Conservation (phyloP, 2,888 invertebrate species). For the Bhutanitis thaidina region DNA sequence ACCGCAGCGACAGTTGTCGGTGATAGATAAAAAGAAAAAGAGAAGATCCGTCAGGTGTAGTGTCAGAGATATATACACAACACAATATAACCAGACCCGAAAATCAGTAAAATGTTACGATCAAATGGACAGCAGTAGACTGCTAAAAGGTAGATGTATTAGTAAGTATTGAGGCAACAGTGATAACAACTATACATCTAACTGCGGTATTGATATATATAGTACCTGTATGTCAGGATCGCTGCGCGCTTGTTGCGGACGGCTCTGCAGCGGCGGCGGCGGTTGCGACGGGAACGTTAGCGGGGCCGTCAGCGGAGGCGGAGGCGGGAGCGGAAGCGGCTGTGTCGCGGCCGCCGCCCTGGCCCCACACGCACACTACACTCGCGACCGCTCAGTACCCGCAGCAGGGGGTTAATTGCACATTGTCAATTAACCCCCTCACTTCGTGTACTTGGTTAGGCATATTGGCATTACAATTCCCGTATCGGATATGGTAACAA, state of each 20-base stretch:
- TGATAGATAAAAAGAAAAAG: too few relatives aligned
- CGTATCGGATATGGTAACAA: not conserved
- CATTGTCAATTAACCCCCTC: constrained; percentile 49
- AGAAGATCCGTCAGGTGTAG: too few relatives aligned
- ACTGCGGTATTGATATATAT: too few relatives aligned
- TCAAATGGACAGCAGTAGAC: too few relatives aligned
- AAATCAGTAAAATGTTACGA: too few relatives aligned
- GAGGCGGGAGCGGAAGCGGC: constrained; percentile 32
- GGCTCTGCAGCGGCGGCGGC: constrained; percentile 23
- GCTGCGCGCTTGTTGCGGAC: constrained; percentile 19
- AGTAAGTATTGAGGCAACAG: too few relatives aligned
- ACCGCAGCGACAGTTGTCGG: too few relatives aligned
- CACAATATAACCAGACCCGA: too few relatives aligned
- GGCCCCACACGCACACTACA: constrained; percentile 56
- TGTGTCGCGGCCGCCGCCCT: constrained; percentile 47
- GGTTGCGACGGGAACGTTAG: constrained; percentile 25
- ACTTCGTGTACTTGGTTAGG: constrained; percentile 11
- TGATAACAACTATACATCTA: too few relatives aligned
- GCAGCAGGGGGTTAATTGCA: constrained; percentile 39
- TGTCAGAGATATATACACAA: too few relatives aligned
- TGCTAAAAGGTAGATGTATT: too few relatives aligned
- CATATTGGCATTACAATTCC: not conserved
- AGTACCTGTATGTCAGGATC: constrained; percentile 20
- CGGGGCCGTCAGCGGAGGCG: constrained; percentile 21
- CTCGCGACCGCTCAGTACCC: constrained; percentile 38